A percentile compares a stretch with the other conserved stretches of the same genome.
These are phyloP conservation scores for Nymphalis polychloros DNA, from an alignment of 2,888 invertebrate genomes.

Conservation along the genomic window DNA sequence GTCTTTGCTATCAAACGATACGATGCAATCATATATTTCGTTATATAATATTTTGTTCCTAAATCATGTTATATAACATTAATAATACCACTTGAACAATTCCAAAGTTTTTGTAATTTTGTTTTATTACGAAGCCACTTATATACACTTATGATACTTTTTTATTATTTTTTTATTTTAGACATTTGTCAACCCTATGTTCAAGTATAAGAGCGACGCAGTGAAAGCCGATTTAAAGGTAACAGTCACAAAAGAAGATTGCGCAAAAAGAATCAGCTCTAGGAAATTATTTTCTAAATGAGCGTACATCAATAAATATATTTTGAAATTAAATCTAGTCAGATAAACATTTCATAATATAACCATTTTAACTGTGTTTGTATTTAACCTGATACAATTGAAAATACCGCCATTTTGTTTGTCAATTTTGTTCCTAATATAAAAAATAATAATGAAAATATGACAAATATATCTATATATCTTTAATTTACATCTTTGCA, in stretches of 20 bases:
- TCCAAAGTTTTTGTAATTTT: no score
- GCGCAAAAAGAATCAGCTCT: constrained; percentile 20
- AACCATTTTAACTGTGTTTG: no score
- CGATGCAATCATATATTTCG: background rate
- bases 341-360: background rate
- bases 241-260: constrained; percentile 26
- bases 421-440: no score
- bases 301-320: constrained; percentile 5
- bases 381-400: no score
- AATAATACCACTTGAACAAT: no score
- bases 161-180: background rate
- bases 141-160: background rate
- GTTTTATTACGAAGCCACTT: background rate
- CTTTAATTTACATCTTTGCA: no score
- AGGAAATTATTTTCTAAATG: constrained; percentile 16
- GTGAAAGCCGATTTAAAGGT: constrained; percentile 30
- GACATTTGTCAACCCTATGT: constrained; percentile 3
- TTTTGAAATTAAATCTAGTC: background rate
- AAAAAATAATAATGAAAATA: no score
- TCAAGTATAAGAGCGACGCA: constrained; percentile 17
- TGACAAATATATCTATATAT: no score
- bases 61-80: background rate
- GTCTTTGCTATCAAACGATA: background rate
- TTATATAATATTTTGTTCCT: background rate
- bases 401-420: no score